Evolutionary conservation across 2,888 invertebrate genomes (phyloP).

Genomic region (Poecilobothrus nobilitatus): DNA sequence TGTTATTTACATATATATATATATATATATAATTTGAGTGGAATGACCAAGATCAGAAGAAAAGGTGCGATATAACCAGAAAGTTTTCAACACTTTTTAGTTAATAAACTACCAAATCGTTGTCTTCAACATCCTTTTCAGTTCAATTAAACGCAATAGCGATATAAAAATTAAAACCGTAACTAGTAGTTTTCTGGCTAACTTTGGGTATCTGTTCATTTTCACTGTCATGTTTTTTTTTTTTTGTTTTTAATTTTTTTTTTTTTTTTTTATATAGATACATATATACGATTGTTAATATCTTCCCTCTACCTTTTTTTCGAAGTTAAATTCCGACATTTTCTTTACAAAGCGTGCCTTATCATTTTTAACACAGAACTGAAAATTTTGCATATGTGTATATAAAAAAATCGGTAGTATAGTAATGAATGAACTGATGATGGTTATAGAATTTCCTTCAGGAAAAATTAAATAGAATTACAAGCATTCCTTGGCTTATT

Average conservation of each 20-base stretch:
- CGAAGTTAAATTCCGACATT: too few relatives aligned
- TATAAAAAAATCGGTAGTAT: neutral
- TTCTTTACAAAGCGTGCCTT: constrained; percentile 23
- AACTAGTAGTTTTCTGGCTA: neutral
- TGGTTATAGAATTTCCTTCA: neutral
- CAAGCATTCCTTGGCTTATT: too few relatives aligned
- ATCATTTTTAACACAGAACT: constrained; percentile 23
- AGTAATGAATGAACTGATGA: neutral
- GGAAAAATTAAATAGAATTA: neutral
- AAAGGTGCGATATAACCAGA: too few relatives aligned
- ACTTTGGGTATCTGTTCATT: neutral
- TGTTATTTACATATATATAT: too few relatives aligned
- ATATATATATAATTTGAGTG: too few relatives aligned
- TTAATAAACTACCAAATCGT: neutral
- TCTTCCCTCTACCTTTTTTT: too few relatives aligned
- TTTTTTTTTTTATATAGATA: too few relatives aligned
- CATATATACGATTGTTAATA: too few relatives aligned
- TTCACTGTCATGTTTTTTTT: too few relatives aligned
- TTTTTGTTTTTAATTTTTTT: too few relatives aligned
- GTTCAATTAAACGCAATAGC: neutral
- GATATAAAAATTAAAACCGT: neutral
- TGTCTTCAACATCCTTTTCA: neutral
- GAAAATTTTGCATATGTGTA: constrained; percentile 8
- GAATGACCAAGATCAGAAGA: too few relatives aligned
- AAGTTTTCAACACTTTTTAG: neutral